Evolutionary conservation across 1,140 invertebrate genomes (phyloP).

Genomic region (Argopecten irradians): DNA sequence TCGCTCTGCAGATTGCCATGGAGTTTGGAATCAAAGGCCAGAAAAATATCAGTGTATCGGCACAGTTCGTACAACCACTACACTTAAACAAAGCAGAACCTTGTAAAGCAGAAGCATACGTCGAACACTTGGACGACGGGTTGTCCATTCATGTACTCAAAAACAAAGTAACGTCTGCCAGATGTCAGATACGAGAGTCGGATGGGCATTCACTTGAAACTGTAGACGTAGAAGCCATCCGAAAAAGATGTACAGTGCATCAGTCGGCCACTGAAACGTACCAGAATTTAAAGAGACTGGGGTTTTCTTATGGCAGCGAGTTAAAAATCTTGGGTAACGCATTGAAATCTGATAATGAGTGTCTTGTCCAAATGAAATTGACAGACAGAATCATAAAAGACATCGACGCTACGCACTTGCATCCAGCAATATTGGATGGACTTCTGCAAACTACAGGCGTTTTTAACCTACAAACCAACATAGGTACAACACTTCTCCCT

Average conservation of each 20-base stretch:
- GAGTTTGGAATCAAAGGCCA: not conserved
- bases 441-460: constrained; percentile 57
- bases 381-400: constrained; percentile 52
- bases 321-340: constrained; percentile 51
- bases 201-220: not conserved
- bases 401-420: constrained; percentile 52
- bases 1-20: constrained; percentile 41
- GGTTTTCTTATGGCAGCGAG: constrained; percentile 58
- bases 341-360: constrained; percentile 50
- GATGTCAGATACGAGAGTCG: not conserved
- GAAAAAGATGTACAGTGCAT: constrained; percentile 49
- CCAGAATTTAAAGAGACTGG: constrained; percentile 48
- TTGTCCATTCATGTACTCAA: not conserved
- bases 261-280: constrained; percentile 56
- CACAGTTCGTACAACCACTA: constrained; percentile 37
- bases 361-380: constrained; percentile 53
- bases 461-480: not conserved
- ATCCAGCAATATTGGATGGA: constrained; percentile 61
- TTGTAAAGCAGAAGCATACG: constrained; percentile 25
- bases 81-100: constrained; percentile 34
- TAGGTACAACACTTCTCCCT: constrained; percentile 37
- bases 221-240: constrained; percentile 46
- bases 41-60: constrained; percentile 24
- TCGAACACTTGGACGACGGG: not conserved
- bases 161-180: not conserved